Evolutionary conservation across 2,797 vertebrate genomes (phyloP), one percentile per base, ranked within the genome.

Genomic region (Scyliorhinus canicula): DNA sequence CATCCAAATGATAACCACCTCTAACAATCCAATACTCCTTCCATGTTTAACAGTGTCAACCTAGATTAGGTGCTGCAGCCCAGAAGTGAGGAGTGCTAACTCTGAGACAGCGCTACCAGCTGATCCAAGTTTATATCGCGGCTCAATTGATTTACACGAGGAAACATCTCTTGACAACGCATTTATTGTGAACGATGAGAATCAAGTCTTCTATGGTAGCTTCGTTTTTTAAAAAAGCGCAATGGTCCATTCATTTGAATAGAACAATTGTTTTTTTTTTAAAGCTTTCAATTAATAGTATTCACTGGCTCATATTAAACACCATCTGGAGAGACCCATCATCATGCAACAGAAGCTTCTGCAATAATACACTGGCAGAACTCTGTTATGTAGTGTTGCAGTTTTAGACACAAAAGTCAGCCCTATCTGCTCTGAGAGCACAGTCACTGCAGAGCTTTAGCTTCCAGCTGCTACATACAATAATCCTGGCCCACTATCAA

Each of bases 271-370:
- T 28, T 93, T 93, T 35, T 57, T 16, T 52, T 71, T 52, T 71
- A 19, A 93, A 71, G 47, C 31, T 19, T 71, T 93, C 31, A 93
- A 52, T 47, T 69, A 52, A 93, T 50, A 71, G 14, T 57, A 91
- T 40, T 57, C 88, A 91, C 6, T 60, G 86, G 35, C 55, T 69
- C 40, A 69, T 69, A 67, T 93, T 71, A 50, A 93, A 35, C 65
- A 71, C 12, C 40, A 71, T 69, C 93, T 93, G 93, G 93, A 93
- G 47, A 69, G 67, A 40, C 12, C 57, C 57, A 40, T 60, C 57
- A 60, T 60, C 52, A n/a, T 90, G 86, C 86, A 63, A 93, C 19
- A 93, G 91, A 93, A 93, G 65, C 40, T 69, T 65, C 69, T 67
- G 40, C 63, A 93, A 93, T 93, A 90, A 69, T 69, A 93, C 69